phyloP scores from a whole-genome alignment of 2,888 invertebrate species.

The Dicranocentrus wangi region DNA sequence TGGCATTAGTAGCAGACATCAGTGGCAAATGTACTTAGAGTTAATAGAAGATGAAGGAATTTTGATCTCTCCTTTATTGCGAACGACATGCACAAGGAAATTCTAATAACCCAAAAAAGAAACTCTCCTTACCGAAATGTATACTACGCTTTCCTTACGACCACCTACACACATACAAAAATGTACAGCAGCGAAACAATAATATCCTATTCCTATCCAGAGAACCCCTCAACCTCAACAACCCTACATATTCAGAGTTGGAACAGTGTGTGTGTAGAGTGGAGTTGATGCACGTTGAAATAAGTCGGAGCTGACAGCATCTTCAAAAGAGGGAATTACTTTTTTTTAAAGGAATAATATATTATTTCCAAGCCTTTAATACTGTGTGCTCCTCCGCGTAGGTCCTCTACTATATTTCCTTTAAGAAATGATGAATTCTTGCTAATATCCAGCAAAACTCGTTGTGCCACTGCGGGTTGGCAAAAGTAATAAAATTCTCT shows the following conservation, averaged over 20 bases:
- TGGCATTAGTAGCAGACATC: constrained; percentile 35
- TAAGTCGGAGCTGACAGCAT: constrained; percentile 26
- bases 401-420: constrained; percentile 1
- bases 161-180: too few species aligned
- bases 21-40: constrained; percentile 22
- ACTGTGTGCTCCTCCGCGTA: not conserved
- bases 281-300: not conserved
- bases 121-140: not conserved
- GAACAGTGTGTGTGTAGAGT: not conserved
- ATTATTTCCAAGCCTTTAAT: constrained; percentile 30
- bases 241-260: too few species aligned
- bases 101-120: constrained; percentile 12
- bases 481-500: constrained; percentile 32
- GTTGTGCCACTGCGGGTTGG: constrained; percentile 27
- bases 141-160: too few species aligned
- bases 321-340: constrained; percentile 19
- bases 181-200: too few species aligned
- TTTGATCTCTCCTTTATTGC: constrained; percentile 30
- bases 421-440: constrained; percentile 29
- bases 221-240: too few species aligned
- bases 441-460: constrained; percentile 16
- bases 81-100: constrained; percentile 10
- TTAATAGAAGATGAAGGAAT: constrained; percentile 44
- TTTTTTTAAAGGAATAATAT: constrained; percentile 31
- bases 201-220: too few species aligned